These are phyloP conservation scores for Philereme vetulata DNA, from an alignment of 2,888 invertebrate genomes.

Conservation along the genomic window DNA sequence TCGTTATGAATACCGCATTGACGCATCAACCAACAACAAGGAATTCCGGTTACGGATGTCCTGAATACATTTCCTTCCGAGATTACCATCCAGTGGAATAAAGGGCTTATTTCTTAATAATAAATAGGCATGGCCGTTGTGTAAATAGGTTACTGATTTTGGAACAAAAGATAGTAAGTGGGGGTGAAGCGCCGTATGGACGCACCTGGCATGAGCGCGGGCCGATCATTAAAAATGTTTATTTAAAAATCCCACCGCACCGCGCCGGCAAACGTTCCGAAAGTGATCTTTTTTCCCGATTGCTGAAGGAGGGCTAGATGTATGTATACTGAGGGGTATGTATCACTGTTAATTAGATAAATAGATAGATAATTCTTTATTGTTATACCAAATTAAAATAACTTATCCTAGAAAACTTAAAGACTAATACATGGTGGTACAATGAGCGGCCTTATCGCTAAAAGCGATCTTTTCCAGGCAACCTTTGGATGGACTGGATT, in stretches of 20 bases:
- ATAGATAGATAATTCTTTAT: no score
- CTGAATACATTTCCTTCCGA: slow-evolving; percentile 24
- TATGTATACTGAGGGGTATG: no score
- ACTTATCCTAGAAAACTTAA: no score
- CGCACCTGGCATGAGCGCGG: slow-evolving; percentile 78
- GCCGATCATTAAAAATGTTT: slow-evolving; percentile 84
- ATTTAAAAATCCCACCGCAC: slow-evolving; percentile 84
- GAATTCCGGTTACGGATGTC: slow-evolving; percentile 31
- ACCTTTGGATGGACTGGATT: no score
- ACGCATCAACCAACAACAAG: slow-evolving; percentile 5
- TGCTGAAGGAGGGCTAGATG: no score
- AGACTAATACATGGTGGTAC: no score
- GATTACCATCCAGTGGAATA: slow-evolving; percentile 17
- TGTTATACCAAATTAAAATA: no score
- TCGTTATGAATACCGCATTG: slow-evolving; percentile 1
- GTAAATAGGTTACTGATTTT: slow-evolving; percentile 76
- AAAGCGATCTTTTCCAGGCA: no score
- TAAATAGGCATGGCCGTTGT: no score
- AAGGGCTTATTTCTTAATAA: slow-evolving; percentile 46
- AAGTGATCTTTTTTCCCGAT: slow-evolving; percentile 45
- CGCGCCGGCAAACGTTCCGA: slow-evolving; percentile 58
- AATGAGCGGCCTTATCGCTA: no score
- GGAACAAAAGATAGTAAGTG: slow-evolving; percentile 72
- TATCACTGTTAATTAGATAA: no score
- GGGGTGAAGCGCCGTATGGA: slow-evolving; percentile 71